Conservation (phyloP, 2,113 vertebrate genomes). For the Cebus imitator region DNA sequence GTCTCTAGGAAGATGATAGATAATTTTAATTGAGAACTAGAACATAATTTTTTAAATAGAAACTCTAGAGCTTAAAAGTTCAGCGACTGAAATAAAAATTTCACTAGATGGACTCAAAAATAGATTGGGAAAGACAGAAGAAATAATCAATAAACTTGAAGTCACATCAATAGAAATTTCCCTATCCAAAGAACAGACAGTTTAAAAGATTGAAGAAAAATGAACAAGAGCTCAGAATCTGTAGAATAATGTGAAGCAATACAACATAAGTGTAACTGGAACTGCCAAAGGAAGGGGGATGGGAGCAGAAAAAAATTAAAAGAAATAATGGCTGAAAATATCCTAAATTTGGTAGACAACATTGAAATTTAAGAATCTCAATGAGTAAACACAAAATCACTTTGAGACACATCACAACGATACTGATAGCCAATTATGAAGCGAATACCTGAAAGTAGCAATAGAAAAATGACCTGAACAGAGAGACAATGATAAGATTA, state of each 20-base stretch:
- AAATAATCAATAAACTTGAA: neutral
- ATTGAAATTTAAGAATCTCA: neutral
- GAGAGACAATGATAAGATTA: neutral
- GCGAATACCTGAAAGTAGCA: neutral
- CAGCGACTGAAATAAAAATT: neutral
- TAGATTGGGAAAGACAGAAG: neutral
- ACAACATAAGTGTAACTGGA: neutral
- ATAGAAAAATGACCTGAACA: neutral
- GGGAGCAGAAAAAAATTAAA: neutral
- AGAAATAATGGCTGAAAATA: neutral
- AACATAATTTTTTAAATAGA: conserved; percentile 28
- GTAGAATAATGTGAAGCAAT: neutral
- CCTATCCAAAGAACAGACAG: neutral
- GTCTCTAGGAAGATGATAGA: neutral
- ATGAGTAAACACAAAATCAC: neutral
- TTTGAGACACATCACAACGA: neutral
- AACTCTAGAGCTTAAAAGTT: neutral
- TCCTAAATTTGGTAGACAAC: neutral
- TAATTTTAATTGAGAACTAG: neutral
- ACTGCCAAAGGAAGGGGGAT: neutral
- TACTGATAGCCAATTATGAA: neutral
- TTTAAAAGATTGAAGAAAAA: conserved; percentile 22
- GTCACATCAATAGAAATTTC: neutral
- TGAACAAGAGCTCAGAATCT: neutral
- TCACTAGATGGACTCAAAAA: neutral